Evolutionary conservation across 2,113 vertebrate genomes (phyloP).

Genomic region (Falcunculus frontatus): DNA sequence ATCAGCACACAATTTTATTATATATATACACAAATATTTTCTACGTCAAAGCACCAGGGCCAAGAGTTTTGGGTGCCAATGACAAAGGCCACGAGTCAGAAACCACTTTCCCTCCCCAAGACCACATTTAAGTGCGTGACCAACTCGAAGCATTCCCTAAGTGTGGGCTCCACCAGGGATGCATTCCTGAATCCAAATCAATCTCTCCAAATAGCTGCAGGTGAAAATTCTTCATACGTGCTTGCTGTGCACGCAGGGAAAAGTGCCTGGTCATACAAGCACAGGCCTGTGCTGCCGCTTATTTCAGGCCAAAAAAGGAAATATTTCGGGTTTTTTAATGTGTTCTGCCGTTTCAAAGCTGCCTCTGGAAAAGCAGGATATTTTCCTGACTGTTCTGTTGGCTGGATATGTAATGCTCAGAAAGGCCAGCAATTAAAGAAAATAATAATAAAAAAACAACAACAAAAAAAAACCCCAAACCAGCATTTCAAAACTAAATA

Average conservation of each 20-base stretch:
- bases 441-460: neutral
- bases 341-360: neutral
- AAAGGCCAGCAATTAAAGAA: neutral
- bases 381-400: neutral
- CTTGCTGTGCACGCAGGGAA: neutral
- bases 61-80: neutral
- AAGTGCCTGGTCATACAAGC: neutral
- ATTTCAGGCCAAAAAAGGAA: neutral
- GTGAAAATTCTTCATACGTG: slow-evolving; percentile 36
- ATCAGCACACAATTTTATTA: neutral
- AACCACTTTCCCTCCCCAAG: neutral
- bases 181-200: slow-evolving; percentile 51
- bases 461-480: neutral
- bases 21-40: neutral
- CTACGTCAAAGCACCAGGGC: neutral
- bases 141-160: neutral
- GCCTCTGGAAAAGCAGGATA: neutral
- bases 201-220: slow-evolving; percentile 41
- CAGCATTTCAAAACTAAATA: neutral
- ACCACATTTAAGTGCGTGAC: neutral
- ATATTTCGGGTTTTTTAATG: neutral
- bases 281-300: neutral
- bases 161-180: neutral
- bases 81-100: neutral
- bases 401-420: neutral